Evolutionary conservation across 2,888 invertebrate genomes (phyloP).

Genomic region (Ecliptopera silaceata): DNA sequence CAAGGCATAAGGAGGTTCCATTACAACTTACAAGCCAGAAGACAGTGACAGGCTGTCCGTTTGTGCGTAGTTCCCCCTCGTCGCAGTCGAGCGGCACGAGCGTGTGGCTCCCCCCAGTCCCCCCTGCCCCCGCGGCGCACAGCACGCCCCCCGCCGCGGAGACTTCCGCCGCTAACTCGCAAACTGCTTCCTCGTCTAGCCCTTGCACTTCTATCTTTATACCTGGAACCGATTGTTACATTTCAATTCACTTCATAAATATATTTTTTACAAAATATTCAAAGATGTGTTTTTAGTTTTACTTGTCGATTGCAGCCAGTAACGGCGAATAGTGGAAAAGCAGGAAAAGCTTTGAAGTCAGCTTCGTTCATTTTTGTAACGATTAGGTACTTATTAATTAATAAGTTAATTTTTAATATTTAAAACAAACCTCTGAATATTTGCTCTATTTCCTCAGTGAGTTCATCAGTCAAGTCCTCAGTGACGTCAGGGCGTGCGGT

Average conservation of each 20-base stretch:
- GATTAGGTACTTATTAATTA: too few relatives aligned
- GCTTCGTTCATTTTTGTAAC: too few relatives aligned
- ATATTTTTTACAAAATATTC: too few relatives aligned
- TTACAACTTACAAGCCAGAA: constrained; percentile 85
- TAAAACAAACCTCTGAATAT: constrained; percentile 67
- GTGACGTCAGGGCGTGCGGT: constrained; percentile 53
- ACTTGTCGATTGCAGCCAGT: too few relatives aligned
- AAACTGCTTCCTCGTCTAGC: constrained; percentile 78
- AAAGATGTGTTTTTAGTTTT: too few relatives aligned
- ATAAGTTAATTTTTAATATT: too few relatives aligned
- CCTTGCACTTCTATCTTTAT: constrained; percentile 74
- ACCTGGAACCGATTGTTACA: too few relatives aligned
- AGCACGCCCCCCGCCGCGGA: constrained; percentile 67
- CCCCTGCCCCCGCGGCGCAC: constrained; percentile 56
- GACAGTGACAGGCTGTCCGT: constrained; percentile 86
- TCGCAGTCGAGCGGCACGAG: constrained; percentile 74
- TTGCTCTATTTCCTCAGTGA: constrained; percentile 69
- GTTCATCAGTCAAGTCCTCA: constrained; percentile 59
- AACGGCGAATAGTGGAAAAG: too few relatives aligned
- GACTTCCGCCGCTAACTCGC: constrained; percentile 68
- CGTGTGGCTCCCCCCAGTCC: constrained; percentile 52
- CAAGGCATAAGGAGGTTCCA: neutral
- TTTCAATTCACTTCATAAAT: too few relatives aligned
- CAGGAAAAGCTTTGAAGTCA: too few relatives aligned
- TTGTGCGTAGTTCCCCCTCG: constrained; percentile 58